Conservation (phyloP, 2,888 invertebrate species). For the Diaperis boleti region DNA sequence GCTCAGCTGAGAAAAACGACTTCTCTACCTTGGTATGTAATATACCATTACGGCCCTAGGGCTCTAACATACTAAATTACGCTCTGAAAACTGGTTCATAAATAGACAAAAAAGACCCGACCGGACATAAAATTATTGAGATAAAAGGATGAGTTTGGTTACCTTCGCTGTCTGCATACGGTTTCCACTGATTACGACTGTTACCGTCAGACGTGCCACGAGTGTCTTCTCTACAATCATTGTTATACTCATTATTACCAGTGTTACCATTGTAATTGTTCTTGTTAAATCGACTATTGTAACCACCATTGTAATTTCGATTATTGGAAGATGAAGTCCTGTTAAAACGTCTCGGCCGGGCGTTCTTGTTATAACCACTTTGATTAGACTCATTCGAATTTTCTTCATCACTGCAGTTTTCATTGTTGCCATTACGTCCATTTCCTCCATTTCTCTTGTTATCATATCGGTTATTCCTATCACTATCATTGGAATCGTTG, state of each 20-base stretch:
- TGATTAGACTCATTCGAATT: constrained; percentile 27
- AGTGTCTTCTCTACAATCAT: constrained; percentile 21
- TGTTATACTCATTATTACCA: constrained; percentile 29
- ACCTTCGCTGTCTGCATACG: not conserved
- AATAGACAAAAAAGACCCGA: no score
- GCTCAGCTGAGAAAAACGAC: no score
- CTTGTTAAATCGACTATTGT: no score
- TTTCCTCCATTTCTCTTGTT: not conserved
- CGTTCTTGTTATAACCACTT: constrained; percentile 7
- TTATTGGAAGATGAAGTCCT: constrained; percentile 10
- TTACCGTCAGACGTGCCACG: constrained; percentile 11
- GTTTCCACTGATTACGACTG: constrained; percentile 18
- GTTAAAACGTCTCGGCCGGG: constrained; percentile 7
- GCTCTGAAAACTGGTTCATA: no score
- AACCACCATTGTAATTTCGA: constrained; percentile 3
- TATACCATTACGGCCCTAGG: no score
- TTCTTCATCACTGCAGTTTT: constrained; percentile 29
- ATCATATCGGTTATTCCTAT: constrained; percentile 36
- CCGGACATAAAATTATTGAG: no score
- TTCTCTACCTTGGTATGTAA: no score
- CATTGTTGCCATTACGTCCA: constrained; percentile 25
- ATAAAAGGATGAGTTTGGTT: no score
- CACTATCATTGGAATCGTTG: constrained; percentile 21
- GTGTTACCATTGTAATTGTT: constrained; percentile 21
- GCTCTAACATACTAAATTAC: no score